These are phyloP conservation scores for Nesidiocoris tenuis DNA, from an alignment of 2,888 invertebrate species.

Conservation along the genomic window DNA sequence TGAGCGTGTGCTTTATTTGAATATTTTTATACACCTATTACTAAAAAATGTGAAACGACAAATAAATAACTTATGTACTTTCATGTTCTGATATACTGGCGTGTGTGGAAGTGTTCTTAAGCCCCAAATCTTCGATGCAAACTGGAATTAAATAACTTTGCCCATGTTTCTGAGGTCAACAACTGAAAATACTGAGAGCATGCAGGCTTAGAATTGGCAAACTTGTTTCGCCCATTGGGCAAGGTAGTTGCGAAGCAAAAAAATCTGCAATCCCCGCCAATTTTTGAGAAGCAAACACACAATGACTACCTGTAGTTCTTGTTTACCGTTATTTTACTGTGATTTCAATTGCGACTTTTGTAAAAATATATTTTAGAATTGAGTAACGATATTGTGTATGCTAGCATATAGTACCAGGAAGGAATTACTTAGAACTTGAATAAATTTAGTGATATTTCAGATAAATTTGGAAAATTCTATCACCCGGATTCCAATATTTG, in stretches of 20 bases:
- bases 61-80: slow-evolving; percentile 44
- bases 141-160: not conserved
- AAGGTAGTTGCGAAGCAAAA: not conserved
- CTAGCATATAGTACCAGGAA: slow-evolving; percentile 46
- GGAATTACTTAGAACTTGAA: slow-evolving; percentile 45
- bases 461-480: slow-evolving; percentile 25
- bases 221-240: not conserved
- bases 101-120: slow-evolving; percentile 30
- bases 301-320: slow-evolving; percentile 38
- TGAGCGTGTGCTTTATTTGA: slow-evolving; percentile 42
- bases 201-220: not conserved
- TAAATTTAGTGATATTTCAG: slow-evolving; percentile 49
- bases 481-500: too few relatives aligned
- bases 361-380: slow-evolving; percentile 46
- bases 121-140: too few relatives aligned
- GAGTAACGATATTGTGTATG: slow-evolving; percentile 47
- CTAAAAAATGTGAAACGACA: slow-evolving; percentile 46
- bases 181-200: too few relatives aligned
- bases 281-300: slow-evolving; percentile 10
- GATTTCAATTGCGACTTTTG: slow-evolving; percentile 46
- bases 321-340: slow-evolving; percentile 46
- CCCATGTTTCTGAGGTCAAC: too few relatives aligned
- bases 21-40: slow-evolving; percentile 47
- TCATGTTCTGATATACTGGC: slow-evolving; percentile 12
- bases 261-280: slow-evolving; percentile 15